phyloP scores from a whole-genome alignment of 1,140 invertebrate species.

The Drosophila lacteicornis region DNA sequence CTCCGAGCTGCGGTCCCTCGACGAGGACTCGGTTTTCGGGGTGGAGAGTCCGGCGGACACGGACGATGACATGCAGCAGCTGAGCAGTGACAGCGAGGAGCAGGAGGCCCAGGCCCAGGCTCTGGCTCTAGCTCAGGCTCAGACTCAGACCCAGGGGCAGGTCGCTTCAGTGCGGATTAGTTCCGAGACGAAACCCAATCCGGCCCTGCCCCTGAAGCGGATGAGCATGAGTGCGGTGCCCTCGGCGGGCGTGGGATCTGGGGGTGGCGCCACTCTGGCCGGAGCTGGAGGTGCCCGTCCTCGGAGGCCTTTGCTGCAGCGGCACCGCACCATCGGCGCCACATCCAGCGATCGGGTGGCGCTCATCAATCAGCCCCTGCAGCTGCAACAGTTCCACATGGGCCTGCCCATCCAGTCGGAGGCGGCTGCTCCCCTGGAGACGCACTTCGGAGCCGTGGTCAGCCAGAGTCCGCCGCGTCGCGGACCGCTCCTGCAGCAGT shows the following conservation, averaged over 20 bases:
- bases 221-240: conserved; percentile 60
- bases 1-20: conserved; percentile 88
- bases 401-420: conserved; percentile 27
- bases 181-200: conserved; percentile 26
- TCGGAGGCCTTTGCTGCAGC: conserved; percentile 67
- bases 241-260: conserved; percentile 5
- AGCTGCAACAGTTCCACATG: conserved; percentile 39
- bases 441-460: conserved; percentile 72
- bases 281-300: conserved; percentile 43
- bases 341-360: conserved; percentile 59
- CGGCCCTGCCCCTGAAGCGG: conserved; percentile 54
- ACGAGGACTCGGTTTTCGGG: conserved; percentile 90
- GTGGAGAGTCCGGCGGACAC: conserved; percentile 87
- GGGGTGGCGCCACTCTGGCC: background rate
- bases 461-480: conserved; percentile 68
- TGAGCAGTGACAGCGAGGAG: conserved; percentile 91
- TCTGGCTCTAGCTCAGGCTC: background rate
- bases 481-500: conserved; percentile 75
- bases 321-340: conserved; percentile 74
- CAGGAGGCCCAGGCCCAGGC: conserved; percentile 40
- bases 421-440: conserved; percentile 63
- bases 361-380: conserved; percentile 49
- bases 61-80: conserved; percentile 92
- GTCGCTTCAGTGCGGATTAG: conserved; percentile 8
- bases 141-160: conserved; percentile 10